Evolutionary conservation across 2,888 invertebrate species (phyloP).

Genomic region (Xestobium rufovillosum): DNA sequence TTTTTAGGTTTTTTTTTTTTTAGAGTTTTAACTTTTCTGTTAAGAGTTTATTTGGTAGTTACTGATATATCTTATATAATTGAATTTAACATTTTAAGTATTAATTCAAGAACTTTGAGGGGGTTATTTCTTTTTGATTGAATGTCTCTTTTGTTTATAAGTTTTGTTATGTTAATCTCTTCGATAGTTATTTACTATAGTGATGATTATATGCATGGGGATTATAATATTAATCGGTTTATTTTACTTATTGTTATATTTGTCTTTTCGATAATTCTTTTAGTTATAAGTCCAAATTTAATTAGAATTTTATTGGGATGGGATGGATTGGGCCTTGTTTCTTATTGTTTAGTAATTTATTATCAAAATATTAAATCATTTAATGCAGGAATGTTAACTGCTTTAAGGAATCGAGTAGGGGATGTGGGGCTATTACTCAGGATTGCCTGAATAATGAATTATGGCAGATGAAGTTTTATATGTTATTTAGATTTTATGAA

Average conservation of each 20-base stretch:
- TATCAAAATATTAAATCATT: conserved; percentile 61
- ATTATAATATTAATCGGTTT: conserved; percentile 56
- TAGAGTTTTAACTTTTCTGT: no score
- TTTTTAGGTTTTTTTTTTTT: no score
- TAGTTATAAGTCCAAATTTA: conserved; percentile 64
- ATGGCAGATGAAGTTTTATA: no score
- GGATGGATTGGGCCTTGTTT: conserved; percentile 64
- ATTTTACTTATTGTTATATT: conserved; percentile 57
- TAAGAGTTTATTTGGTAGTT: no score
- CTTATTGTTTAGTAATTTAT: conserved; percentile 67
- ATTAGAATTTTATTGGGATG: conserved; percentile 65
- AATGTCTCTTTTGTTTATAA: conserved; percentile 59
- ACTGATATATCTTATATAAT: no score
- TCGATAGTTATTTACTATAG: conserved; percentile 58
- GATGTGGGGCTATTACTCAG: conserved; percentile 61
- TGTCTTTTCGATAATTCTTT: conserved; percentile 58
- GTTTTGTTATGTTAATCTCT: conserved; percentile 59
- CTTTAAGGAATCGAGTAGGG: conserved; percentile 65
- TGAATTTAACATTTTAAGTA: no score
- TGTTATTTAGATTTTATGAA: no score
- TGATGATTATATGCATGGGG: conserved; percentile 53
- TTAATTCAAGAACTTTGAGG: no score
- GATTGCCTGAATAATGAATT: no score
- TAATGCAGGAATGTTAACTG: conserved; percentile 65
- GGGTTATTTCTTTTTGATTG: no score